Conservation (phyloP, 2,888 invertebrate species). For the Drosophila picticornis region DNA sequence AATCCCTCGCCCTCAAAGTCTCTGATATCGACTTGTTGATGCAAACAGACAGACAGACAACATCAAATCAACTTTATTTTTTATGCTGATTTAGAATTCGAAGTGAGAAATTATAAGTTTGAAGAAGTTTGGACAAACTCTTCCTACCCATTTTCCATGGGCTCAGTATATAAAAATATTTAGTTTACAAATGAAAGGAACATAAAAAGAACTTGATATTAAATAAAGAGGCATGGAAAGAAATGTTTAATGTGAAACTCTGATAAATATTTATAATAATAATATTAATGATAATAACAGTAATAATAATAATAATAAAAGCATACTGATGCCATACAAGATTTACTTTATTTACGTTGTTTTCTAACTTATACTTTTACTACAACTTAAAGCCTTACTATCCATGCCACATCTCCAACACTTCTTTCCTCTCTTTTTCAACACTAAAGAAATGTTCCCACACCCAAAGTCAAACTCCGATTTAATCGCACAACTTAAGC, state of each 20-base stretch:
- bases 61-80: not conserved
- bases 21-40: too few relatives aligned
- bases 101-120: not conserved
- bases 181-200: not conserved
- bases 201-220: not conserved
- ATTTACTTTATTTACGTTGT: not conserved
- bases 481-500: slow-evolving; percentile 14
- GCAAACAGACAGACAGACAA: not conserved
- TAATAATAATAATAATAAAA: not conserved
- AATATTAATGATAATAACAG: too few relatives aligned
- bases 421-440: not conserved
- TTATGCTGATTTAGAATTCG: not conserved
- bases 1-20: too few relatives aligned
- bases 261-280: not conserved
- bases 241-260: not conserved
- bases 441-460: not conserved
- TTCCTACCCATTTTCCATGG: not conserved
- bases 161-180: not conserved
- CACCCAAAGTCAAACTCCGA: not conserved
- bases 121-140: too few relatives aligned
- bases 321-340: not conserved
- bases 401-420: not conserved
- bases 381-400: not conserved
- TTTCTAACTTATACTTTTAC: not conserved
- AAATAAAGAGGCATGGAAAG: not conserved